phyloP scores from a whole-genome alignment of 2,113 vertebrate species.

The Peromyscus californicus region DNA sequence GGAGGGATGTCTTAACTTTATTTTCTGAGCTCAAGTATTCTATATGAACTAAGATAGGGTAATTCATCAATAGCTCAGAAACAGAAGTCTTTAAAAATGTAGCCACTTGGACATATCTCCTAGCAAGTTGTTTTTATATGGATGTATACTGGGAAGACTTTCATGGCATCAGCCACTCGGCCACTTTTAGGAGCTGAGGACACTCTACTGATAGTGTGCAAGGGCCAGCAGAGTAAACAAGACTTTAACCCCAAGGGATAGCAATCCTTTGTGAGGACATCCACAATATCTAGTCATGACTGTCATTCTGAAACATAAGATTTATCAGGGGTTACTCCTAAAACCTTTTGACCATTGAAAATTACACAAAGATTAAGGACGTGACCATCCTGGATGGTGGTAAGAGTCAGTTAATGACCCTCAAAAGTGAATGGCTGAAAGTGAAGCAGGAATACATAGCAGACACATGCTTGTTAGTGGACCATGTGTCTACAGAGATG shows the following conservation, averaged over 20 bases:
- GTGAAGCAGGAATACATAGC: background rate
- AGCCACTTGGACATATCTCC: background rate
- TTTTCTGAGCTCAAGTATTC: background rate
- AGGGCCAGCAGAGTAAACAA: background rate
- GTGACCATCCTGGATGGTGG: constrained; percentile 7
- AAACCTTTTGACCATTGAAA: constrained; percentile 69
- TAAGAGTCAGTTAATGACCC: constrained; percentile 40
- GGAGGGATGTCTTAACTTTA: background rate
- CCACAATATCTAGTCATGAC: constrained; percentile 11
- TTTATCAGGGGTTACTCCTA: constrained; percentile 63
- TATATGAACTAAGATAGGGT: background rate
- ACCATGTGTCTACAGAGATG: background rate
- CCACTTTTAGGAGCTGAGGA: background rate
- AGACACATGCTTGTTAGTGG: background rate
- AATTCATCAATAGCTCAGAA: background rate
- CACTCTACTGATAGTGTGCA: background rate
- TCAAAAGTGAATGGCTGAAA: constrained; percentile 28
- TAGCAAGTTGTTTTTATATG: background rate
- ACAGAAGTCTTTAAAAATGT: background rate
- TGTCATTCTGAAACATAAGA: background rate
- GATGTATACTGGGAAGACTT: background rate
- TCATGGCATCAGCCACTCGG: background rate
- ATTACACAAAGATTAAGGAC: constrained; percentile 54
- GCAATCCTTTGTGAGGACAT: background rate
- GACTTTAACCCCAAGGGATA: background rate